Evolutionary conservation across 2,797 vertebrate genomes (phyloP).

Genomic region (Amazonetta brasiliensis): DNA sequence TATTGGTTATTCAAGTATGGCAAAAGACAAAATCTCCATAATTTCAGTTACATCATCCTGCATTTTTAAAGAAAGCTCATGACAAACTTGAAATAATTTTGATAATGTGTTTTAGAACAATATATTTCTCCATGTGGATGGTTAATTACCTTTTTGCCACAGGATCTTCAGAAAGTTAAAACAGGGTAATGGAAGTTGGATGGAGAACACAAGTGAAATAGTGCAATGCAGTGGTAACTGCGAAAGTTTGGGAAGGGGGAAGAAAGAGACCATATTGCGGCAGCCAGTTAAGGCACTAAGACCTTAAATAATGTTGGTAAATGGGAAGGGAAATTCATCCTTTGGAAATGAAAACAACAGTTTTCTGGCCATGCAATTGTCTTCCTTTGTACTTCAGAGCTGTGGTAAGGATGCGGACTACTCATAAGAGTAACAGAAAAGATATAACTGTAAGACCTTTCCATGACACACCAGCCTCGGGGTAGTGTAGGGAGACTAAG

Average conservation of each 20-base stretch:
- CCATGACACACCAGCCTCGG: background rate
- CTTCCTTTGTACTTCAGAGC: background rate
- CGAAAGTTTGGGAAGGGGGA: background rate
- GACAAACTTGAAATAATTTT: background rate
- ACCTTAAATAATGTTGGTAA: background rate
- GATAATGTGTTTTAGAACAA: background rate
- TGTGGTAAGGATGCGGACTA: too few relatives aligned
- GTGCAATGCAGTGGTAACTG: background rate
- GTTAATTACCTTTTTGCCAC: background rate
- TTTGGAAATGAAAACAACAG: background rate
- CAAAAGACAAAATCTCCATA: background rate
- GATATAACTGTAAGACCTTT: accelerated
- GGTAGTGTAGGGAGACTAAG: background rate
- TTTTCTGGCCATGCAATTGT: background rate
- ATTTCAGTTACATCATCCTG: background rate
- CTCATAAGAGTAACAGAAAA: background rate
- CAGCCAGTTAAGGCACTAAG: background rate
- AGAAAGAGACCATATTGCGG: background rate
- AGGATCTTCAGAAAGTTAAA: background rate
- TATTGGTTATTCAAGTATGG: background rate
- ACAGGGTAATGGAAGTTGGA: background rate
- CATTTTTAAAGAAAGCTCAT: background rate
- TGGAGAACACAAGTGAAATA: background rate
- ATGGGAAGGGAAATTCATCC: background rate
- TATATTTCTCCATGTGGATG: background rate